Evolutionary conservation across 2,113 vertebrate genomes (phyloP).

Genomic region (Pseudopipra pipra): DNA sequence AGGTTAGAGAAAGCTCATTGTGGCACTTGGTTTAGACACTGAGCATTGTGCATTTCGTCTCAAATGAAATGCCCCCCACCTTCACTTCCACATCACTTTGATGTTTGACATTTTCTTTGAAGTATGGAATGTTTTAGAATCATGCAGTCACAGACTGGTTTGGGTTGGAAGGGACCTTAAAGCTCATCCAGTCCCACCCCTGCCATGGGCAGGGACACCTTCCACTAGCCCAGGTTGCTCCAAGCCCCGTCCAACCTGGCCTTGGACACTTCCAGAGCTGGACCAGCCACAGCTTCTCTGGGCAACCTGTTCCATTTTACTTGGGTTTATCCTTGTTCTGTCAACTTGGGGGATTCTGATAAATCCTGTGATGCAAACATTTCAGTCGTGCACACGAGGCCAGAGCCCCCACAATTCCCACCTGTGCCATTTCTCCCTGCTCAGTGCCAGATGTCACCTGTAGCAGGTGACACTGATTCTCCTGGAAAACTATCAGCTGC

Average conservation of each 20-base stretch:
- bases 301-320: accelerated
- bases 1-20: accelerated
- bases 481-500: background rate
- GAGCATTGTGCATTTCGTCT: background rate
- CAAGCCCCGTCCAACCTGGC: accelerated
- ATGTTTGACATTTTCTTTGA: background rate
- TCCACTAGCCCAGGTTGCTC: background rate
- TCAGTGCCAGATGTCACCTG: background rate
- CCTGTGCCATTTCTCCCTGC: background rate
- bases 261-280: background rate
- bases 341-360: background rate
- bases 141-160: background rate
- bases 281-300: background rate
- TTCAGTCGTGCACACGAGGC: background rate
- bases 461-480: background rate
- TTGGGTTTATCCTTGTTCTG: background rate
- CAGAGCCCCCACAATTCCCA: accelerated
- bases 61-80: accelerated
- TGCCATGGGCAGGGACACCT: background rate
- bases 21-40: background rate
- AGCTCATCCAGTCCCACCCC: background rate
- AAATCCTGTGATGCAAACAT: background rate
- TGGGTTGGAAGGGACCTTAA: background rate
- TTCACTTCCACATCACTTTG: background rate
- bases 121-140: background rate